Percentiles rank a stretch among this genome's conserved stretches.
phyloP scores from a whole-genome alignment of 2,888 invertebrate species.

The Diplolepis rosae region DNA sequence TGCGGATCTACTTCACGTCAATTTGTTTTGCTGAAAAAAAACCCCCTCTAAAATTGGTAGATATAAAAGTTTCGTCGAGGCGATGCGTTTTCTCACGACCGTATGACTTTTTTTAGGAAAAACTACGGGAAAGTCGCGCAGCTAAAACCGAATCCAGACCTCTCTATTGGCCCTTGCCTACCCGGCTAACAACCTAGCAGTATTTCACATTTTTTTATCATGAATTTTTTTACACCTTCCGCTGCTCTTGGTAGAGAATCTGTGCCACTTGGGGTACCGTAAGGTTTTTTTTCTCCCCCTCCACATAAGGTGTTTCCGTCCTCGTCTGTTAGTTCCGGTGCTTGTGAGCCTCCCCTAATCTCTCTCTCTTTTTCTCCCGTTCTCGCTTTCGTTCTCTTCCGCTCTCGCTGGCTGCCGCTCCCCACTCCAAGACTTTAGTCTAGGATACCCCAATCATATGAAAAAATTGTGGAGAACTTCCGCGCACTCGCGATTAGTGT shows the following conservation, averaged over 20 bases:
- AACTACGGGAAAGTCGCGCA: conserved; percentile 50
- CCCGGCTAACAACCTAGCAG: conserved; percentile 61
- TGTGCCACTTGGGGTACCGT: conserved; percentile 72
- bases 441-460: conserved; percentile 12
- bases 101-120: conserved; percentile 47
- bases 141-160: conserved; percentile 31
- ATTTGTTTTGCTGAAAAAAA: conserved; percentile 30
- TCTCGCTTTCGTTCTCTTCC: conserved; percentile 16
- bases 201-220: conserved; percentile 66
- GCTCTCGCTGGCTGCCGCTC: conserved; percentile 13
- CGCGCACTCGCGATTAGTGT: conserved; percentile 42
- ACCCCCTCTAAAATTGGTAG: conserved; percentile 43
- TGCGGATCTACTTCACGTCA: conserved; percentile 17
- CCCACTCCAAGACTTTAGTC: conserved; percentile 3
- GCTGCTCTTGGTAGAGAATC: conserved; percentile 64
- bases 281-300: conserved; percentile 56
- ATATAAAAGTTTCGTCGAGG: conserved; percentile 54
- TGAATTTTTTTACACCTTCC: conserved; percentile 54
- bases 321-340: conserved; percentile 37
- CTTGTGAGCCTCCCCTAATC: conserved; percentile 42
- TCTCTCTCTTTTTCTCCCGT: conserved; percentile 29
- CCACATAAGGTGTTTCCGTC: conserved; percentile 50
- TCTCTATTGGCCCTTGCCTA: conserved; percentile 41
- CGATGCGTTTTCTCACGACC: conserved; percentile 54
- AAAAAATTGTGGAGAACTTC: conserved; percentile 41